Base-by-base conservation (phyloP, 2,888 invertebrate genomes). In the Malthinus flaveolus region DNA sequence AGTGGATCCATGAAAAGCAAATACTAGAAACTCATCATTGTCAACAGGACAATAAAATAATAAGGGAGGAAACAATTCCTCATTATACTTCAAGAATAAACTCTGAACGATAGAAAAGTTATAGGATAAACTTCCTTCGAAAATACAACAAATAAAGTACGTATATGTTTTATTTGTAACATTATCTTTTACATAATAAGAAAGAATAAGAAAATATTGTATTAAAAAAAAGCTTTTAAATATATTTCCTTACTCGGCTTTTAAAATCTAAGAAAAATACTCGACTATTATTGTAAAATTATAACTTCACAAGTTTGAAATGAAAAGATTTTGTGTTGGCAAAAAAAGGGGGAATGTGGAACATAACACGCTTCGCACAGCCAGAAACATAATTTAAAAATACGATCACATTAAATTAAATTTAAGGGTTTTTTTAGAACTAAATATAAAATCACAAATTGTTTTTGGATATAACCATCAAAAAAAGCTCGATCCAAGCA, bases 321-420 rank as follows among this genome's bases (percentile, higher is more conserved):
- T 8, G 2, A 15, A n/a, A 42, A 15, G 15, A 23, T 42, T 42
- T 42, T 23, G 6, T 42, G 44, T 44, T 44, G 35, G 9, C 9
- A 42, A 42, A n/a, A 11, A 54, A 54, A 45, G 50, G 31, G 23
- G 56, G 56, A 56, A 56, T 56, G 56, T 56, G 34, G 45, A 39
- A 52, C 45, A 33, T 54, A 54, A 56, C 56, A 56, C 56, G 50
- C 33, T 47, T 50, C 39, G 50, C 56, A 56, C 56, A 56, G 56
- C 56, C 56, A 56, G 50, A 42, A 56, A 50, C 42, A 36, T 42
- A 49, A 56, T 51, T 50, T 46, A 56, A 56, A 51, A 49, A 46
- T 10, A 48, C 44, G 45, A 56, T 56, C 55, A 56, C 49, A 34
- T 31, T 34, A 36, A 45, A 56, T 49, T 32, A 44, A 8, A 39